Evolutionary conservation across 2,797 vertebrate species (phyloP), one percentile per base, ranked within the genome.

Genomic region (Poecile montanus): DNA sequence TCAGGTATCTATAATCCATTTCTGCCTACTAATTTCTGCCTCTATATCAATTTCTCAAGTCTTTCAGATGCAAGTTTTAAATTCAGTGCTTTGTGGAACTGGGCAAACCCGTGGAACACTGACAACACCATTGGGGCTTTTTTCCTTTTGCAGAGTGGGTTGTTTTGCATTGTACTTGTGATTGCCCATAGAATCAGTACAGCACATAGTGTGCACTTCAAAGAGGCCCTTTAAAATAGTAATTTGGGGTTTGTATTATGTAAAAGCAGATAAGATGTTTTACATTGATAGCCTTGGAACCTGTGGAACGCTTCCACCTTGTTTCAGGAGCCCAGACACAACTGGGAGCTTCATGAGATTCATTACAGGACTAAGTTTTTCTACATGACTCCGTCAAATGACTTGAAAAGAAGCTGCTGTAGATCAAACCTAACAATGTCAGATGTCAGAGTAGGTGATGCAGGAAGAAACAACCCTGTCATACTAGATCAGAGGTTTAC

Each of bases 201-300:
- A 68, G 50, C 16, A 56, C 7, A 5, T 0, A 10, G 11, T 1
- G 3, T 23, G 25, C 61, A 68, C 51, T 17, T 58, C 1, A 0
- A 30, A 67, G 36, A 50, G 29, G 18, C 7, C 47, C 47, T 44
- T 75, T 54, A 50, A 84, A 78, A 27, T 10, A 54, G 2, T 16
- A 1, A 44, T 62, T 25, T 32, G 13, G 8, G 42, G 2, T 74
- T 61, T 61, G 1, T 25, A 1, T 32, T 47, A 2, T 23, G 8
- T 26, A 34, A 47, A 16, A 91, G 36, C 27, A 68, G n/a, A 1
- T 51, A 12, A 65, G 54, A n/a, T n/a, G 16, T 48, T 78, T 40
- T 40, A 6, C 11, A 7, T 2, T 19, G 42, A 27, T 50, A 57
- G 42, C 32, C 27, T 65, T 21, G 34, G 56, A 88, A 34, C 16